Conservation (phyloP, 2,113 vertebrate genomes). For the Thryonomys swinderianus region DNA sequence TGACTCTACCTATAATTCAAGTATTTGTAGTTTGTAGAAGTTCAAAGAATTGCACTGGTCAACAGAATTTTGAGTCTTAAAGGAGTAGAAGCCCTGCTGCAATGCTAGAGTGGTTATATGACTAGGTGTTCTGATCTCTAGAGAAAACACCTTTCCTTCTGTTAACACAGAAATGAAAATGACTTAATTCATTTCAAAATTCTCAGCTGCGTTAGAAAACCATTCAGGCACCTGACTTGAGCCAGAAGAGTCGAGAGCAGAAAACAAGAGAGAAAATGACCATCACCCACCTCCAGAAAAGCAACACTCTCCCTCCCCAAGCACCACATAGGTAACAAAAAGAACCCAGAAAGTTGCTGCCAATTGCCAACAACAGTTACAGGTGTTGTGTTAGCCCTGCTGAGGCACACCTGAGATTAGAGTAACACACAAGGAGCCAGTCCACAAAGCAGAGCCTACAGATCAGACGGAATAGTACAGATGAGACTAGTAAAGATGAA, state of each 20-base stretch:
- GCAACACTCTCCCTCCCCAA: background rate
- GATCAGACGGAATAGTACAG: background rate
- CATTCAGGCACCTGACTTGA: background rate
- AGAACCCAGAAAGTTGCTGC: background rate
- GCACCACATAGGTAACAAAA: background rate
- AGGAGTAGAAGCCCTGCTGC: slow-evolving; percentile 37
- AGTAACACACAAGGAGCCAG: background rate
- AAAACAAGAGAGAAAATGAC: background rate
- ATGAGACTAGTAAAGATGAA: background rate
- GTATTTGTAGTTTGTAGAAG: slow-evolving; percentile 23
- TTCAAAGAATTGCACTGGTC: slow-evolving; percentile 23
- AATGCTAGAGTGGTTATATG: background rate
- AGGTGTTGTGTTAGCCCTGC: background rate
- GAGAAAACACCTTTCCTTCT: background rate
- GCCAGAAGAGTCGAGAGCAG: background rate
- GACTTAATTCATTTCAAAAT: background rate
- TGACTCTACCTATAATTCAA: slow-evolving; percentile 2
- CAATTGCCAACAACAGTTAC: background rate
- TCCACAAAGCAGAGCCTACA: background rate
- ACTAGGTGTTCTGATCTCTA: background rate
- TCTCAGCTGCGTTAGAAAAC: slow-evolving; percentile 3
- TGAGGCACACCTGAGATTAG: background rate
- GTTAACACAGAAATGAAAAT: background rate
- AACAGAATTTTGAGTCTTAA: slow-evolving; percentile 15
- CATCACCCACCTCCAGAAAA: background rate